These are phyloP conservation scores for Trematomus bernacchii DNA, from an alignment of 2,797 vertebrate species.

Conservation along the genomic window DNA sequence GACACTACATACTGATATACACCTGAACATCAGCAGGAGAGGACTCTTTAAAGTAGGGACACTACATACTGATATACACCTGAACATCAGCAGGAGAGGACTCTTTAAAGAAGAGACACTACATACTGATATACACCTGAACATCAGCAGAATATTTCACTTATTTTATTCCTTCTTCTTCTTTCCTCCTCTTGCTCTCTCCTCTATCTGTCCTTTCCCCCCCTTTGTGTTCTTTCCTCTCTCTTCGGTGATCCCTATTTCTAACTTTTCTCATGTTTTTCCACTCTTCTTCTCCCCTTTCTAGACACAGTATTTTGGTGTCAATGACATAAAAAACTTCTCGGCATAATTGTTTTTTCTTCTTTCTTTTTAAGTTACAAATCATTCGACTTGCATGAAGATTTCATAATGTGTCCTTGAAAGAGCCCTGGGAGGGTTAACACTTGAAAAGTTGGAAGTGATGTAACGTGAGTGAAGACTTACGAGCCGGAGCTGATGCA, in stretches of 20 bases:
- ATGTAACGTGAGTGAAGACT: constrained; percentile 56
- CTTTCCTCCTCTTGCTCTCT: background rate
- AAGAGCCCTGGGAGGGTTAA: constrained; percentile 13
- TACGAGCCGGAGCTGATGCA: constrained; percentile 29
- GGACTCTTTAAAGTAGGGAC: no score
- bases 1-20: no score
- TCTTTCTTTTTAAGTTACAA: constrained; percentile 31
- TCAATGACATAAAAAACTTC: constrained; percentile 8
- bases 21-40: no score
- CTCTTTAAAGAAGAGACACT: no score
- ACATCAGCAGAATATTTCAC: no score
- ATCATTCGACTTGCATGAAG: constrained; percentile 39
- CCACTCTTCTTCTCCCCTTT: background rate
- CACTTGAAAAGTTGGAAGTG: constrained; percentile 35
- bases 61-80: no score
- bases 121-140: no score
- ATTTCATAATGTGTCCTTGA: constrained; percentile 62
- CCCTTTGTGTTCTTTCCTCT: background rate
- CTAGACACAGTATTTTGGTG: background rate
- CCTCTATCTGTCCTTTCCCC: background rate
- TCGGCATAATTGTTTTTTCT: constrained; percentile 2
- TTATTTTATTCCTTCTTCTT: background rate
- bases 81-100: no score
- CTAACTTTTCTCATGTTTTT: no score
- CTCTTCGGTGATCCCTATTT: background rate